Evolutionary conservation across 1,140 invertebrate species (phyloP), one percentile per base, ranked within the genome.

Genomic region (Nomia melanderi): DNA sequence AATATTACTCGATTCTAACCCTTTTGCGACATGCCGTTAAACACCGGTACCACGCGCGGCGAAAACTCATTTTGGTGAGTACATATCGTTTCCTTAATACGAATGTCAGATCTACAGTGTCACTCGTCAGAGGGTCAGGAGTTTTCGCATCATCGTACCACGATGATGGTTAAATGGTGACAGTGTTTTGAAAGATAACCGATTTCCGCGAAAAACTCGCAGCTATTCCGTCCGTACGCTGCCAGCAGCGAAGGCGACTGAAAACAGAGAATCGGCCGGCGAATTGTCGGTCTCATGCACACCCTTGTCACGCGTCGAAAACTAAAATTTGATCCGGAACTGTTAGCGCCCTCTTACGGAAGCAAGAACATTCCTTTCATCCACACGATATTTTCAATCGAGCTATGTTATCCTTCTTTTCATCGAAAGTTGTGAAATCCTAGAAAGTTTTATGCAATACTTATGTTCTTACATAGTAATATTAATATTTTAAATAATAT

Each of bases 201-300:
- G 39, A 76, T 69, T 70, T 76, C 9, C 54, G 27, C 53, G 44
- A 62, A 66, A 72, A 75, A 74, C 25, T 41, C 36, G 39, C 7
- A 62, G 69, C 77, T 80, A 63, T 70, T 72, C 65, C 80, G 78
- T 87, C 83, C 86, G 81, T 85, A 86, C 86, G 85, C 86, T 85
- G 86, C 86, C 86, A 86, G 86, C 86, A 87, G 86, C 86, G 86
- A 85, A 79, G 77, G 83, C 70, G 79, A 87, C 85, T 86, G 85
- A 82, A 78, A 73, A 83, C 81, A 71, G 80, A 59, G 83, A 75
- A 81, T 80, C 77, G 80, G 41, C 65, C 62, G 74, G 73, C 72
- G 62, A 57, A 75, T 83, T 75, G 74, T 77, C 62, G 75, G 57
- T 74, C 53, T 36, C 44, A 72, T 27, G 60, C 59, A 76, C 78